Percentiles rank a stretch among this genome's conserved stretches.
Conservation (phyloP, 2,113 vertebrate genomes). For the Phoenicopterus ruber region DNA sequence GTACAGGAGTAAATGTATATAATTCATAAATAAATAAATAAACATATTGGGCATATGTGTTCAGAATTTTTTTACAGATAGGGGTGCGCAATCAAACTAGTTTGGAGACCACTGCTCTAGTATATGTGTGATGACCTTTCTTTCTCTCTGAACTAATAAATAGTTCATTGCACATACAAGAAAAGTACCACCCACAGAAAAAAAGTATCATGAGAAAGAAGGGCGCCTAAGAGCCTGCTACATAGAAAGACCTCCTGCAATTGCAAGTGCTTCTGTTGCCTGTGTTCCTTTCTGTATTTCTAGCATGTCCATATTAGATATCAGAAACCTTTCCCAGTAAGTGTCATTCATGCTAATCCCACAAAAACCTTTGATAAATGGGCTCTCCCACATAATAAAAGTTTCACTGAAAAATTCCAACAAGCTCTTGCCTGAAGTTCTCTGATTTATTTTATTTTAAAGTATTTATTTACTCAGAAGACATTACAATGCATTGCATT, state of each 20-base stretch:
- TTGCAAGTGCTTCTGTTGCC: not conserved
- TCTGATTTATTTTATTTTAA: conserved; percentile 11
- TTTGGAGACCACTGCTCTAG: not conserved
- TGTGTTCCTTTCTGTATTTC: not conserved
- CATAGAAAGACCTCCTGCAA: not conserved
- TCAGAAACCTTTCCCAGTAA: not conserved
- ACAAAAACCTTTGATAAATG: not conserved
- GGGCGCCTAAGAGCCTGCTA: not conserved
- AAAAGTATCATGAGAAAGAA: not conserved
- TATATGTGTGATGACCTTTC: not conserved
- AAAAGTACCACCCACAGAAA: not conserved
- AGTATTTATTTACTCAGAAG: conserved; percentile 24
- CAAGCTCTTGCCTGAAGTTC: not conserved
- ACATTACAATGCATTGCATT: not conserved
- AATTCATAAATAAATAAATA: not conserved
- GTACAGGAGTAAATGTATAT: not conserved
- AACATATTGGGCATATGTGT: not conserved
- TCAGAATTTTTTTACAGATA: not conserved
- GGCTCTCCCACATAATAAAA: not conserved
- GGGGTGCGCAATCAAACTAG: not conserved
- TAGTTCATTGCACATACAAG: not conserved
- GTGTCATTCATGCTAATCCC: not conserved
- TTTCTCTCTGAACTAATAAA: not conserved
- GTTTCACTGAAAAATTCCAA: not conserved
- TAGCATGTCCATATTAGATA: not conserved